These are phyloP conservation scores for Drosophila suzukii DNA, from an alignment of 1,140 invertebrate species.

Conservation along the genomic window DNA sequence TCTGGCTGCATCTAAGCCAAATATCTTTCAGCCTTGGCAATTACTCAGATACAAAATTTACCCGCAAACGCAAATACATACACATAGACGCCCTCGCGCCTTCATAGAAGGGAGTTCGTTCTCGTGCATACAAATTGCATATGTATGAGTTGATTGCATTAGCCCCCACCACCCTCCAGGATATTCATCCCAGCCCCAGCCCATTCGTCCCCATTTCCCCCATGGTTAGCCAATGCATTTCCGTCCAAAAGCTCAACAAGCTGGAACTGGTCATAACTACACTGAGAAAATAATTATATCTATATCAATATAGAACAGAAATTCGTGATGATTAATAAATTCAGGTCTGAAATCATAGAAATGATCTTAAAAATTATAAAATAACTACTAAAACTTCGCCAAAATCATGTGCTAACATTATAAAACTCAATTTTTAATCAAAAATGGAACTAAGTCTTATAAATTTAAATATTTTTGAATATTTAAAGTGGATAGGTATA, in stretches of 20 bases:
- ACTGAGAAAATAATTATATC: background rate
- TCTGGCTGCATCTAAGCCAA: conserved; percentile 30
- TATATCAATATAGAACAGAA: too few species aligned
- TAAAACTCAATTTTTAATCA: too few species aligned
- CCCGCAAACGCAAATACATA: background rate
- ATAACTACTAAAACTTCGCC: too few species aligned
- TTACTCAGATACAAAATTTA: conserved; percentile 16
- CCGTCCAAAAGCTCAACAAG: conserved; percentile 43
- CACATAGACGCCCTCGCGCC: conserved; percentile 7
- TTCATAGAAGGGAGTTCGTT: conserved; percentile 9
- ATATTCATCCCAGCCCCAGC: background rate
- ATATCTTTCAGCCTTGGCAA: conserved; percentile 26
- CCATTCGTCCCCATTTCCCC: conserved; percentile 13
- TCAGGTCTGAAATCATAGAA: too few species aligned
- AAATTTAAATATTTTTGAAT: too few species aligned
- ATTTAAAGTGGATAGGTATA: too few species aligned
- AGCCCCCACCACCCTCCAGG: conserved; percentile 8
- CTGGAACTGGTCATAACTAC: conserved; percentile 26
- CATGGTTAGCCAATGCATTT: conserved; percentile 58
- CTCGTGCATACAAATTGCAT: conserved; percentile 46
- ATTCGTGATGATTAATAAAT: too few species aligned
- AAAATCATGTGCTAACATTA: too few species aligned
- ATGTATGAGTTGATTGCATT: conserved; percentile 58
- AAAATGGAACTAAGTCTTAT: too few species aligned
- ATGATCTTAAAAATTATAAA: too few species aligned